Conservation (phyloP, 2,797 vertebrate species). For the Myiothlypis coronata region DNA sequence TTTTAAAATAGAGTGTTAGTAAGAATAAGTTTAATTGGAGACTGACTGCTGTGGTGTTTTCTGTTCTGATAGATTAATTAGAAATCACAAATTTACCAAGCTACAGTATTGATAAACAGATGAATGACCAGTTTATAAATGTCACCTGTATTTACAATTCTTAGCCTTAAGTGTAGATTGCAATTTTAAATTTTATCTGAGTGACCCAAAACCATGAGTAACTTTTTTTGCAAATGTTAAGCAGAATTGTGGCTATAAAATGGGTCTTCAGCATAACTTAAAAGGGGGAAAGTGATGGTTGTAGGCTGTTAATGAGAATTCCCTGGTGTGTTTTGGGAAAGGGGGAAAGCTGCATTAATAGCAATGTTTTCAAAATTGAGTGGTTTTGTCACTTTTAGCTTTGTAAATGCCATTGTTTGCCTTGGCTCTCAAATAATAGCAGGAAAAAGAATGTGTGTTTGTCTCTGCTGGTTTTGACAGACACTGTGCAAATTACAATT, state of each 20-base stretch:
- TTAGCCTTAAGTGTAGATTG: neutral
- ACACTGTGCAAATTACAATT: neutral
- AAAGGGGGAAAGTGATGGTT: neutral
- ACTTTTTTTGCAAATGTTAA: neutral
- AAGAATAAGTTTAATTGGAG: neutral
- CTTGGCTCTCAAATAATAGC: neutral
- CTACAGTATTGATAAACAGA: neutral
- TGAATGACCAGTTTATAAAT: neutral
- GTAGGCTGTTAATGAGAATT: neutral
- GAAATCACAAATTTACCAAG: neutral
- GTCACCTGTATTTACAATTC: fast-evolving
- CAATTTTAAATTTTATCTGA: neutral
- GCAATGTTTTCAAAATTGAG: neutral
- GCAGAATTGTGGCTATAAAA: neutral
- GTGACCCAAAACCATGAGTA: neutral
- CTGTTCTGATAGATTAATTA: neutral
- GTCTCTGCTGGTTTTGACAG: neutral
- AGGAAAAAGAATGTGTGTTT: neutral
- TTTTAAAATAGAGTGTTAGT: neutral
- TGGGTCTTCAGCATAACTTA: neutral
- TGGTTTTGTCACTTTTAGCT: neutral
- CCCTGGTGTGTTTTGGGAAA: neutral
- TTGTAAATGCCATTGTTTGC: neutral
- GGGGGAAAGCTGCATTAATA: neutral
- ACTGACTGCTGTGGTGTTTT: neutral